phyloP scores from a whole-genome alignment of 2,888 invertebrate genomes.

The Lasioglossum villosulum region DNA sequence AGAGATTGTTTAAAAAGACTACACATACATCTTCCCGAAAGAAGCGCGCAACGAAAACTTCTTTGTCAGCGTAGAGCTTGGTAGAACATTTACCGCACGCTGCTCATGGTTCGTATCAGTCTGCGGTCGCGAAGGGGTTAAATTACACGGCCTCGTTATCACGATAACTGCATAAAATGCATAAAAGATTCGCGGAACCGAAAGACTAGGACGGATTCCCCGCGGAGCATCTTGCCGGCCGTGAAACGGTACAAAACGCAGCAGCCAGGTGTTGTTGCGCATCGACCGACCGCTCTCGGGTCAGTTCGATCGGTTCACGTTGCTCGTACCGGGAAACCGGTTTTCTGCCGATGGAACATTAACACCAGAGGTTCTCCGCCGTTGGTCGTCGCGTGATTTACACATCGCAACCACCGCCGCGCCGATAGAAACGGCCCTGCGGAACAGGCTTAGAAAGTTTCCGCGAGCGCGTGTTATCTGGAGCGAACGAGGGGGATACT shows the following conservation, averaged over 20 bases:
- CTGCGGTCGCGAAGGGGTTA: not conserved
- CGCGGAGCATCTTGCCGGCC: constrained; percentile 31
- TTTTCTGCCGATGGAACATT: constrained; percentile 59
- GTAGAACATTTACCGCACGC: not conserved
- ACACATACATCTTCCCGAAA: no score
- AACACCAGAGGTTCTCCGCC: constrained; percentile 68
- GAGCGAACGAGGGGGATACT: constrained; percentile 36
- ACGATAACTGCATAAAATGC: not conserved
- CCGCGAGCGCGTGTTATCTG: constrained; percentile 54
- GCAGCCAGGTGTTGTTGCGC: constrained; percentile 44
- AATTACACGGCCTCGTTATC: not conserved
- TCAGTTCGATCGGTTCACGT: constrained; percentile 70
- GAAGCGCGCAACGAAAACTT: not conserved
- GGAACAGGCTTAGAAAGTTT: constrained; percentile 63
- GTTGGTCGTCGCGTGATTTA: constrained; percentile 56
- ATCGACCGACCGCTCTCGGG: constrained; percentile 53
- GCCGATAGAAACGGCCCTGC: constrained; percentile 37
- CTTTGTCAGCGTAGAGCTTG: not conserved
- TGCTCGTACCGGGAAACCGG: constrained; percentile 58
- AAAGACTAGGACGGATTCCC: constrained; percentile 20
- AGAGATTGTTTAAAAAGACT: no score
- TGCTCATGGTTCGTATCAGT: not conserved
- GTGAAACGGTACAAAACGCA: constrained; percentile 61
- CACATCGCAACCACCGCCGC: constrained; percentile 18
- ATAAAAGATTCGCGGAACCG: not conserved